Evolutionary conservation across 2,797 vertebrate genomes (phyloP), one percentile per base, ranked within the genome.

Genomic region (Syngnathus acus): DNA sequence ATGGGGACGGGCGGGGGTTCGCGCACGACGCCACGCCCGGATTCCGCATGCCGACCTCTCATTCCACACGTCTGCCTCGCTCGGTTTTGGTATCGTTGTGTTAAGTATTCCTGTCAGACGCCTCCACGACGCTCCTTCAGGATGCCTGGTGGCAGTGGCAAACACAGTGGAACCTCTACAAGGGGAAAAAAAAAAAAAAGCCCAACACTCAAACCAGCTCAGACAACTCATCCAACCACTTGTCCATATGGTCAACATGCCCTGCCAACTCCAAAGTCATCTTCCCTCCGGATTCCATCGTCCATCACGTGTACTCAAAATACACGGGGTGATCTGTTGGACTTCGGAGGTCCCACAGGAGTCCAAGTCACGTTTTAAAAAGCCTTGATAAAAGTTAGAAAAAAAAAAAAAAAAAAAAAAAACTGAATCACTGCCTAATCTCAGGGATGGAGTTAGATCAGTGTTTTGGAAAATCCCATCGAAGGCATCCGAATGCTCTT

Each of bases 391-490:
- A 76, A 74, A 82, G 75, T 84, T 47, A 1, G 4, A 45, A 5
- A 14, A 1, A 83, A 85, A 84, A 11, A 26, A 32, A 32, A 26
- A 54, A 26, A 1, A 26, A 55, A 26, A 14, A 13, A 5, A 7
- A 57, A 57, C 4, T 6, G 3, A 55, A 87, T 80, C 89, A 89
- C 89, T 89, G 88, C 89, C 88, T 89, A 87, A 88, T 89, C 89
- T 90, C 89, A 90, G 89, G 89, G 88, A 90, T 77, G 71, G 87
- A 87, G 86, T 88, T 86, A 86, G 87, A 85, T 85, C 84, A 88
- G 88, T 89, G 84, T 87, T 83, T 86, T 80, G 84, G 32, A 32
- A 39, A 40, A 84, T 85, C 73, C 78, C 82, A 81, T 85, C 82
- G 79, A 82, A 85, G 83, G 78, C 75, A 75, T 79, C 65, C 78